A percentile compares a stretch with the other conserved stretches of the same genome.
Evolutionary conservation across 2,797 vertebrate genomes (phyloP).

Genomic region (Catharus ustulatus): DNA sequence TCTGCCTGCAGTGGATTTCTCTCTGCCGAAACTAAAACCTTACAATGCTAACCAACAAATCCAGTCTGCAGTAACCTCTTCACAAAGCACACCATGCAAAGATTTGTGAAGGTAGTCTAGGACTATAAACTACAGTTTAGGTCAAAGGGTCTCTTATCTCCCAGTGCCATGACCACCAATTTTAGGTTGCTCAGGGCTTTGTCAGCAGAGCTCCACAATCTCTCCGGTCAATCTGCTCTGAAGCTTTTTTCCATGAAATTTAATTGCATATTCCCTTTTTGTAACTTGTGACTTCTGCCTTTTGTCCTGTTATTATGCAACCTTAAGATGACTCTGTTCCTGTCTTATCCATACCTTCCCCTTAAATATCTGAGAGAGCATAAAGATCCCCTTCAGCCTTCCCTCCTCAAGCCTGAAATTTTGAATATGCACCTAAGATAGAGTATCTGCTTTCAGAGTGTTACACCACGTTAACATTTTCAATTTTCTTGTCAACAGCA

Average conservation of each 20-base stretch:
- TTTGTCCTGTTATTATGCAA: background rate
- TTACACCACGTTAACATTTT: background rate
- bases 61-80: background rate
- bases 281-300: background rate
- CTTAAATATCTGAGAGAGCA: background rate
- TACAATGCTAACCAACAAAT: background rate
- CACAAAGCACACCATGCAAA: background rate
- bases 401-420: background rate
- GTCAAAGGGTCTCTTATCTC: background rate
- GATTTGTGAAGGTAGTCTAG: background rate
- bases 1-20: background rate
- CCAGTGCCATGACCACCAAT: background rate
- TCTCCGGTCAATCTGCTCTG: background rate
- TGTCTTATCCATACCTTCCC: background rate
- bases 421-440: background rate
- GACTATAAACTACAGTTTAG: background rate
- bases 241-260: background rate
- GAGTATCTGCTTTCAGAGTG: background rate
- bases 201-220: background rate
- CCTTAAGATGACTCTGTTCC: background rate
- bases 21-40: background rate
- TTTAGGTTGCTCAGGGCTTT: background rate
- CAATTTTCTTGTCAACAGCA: background rate
- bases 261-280: background rate
- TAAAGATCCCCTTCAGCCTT: background rate